Evolutionary conservation across 2,797 vertebrate genomes (phyloP), one percentile per base, ranked within the genome.

Genomic region (Tolypeutes matacus): DNA sequence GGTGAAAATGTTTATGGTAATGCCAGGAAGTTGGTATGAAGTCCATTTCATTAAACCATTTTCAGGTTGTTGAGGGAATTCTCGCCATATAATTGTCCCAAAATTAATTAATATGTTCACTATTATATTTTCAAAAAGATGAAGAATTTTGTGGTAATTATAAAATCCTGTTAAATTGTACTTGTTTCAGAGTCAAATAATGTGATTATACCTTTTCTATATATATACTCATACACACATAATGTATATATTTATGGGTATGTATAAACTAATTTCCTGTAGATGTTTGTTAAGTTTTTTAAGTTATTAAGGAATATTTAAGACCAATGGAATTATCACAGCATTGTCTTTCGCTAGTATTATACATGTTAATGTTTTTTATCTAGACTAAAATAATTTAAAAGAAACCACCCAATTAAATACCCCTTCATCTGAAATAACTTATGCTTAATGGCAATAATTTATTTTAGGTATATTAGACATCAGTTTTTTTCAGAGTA

Each of bases 1-100:
- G 9, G 39, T 46, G 31, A 83, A 86, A 87, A 87, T 87, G 29
- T 39, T 93, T 77, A 70, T 72, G 75, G 60, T 93, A 18, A 60
- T 76, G 36, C 1, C 23, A 76, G 70, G 21, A 39, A 25, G 29
- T 89, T 78, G 64, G 64, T 72, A 64, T 39, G 12, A 20, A 77
- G 20, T 65, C 2, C 14, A 14, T 62, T 20, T 15, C 80, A 56
- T 56, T 65, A 72, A 53, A 83, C 3, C 34, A 56, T 23, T 83
- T 93, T 29, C 11, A 85, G 15, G 8, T 80, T 21, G 5, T 42
- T 86, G 31, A 81, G 56, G 18, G 73, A 62, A 85, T 80, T 53
- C 13, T n/a, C 27, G 29, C n/a, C 23, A 77, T 62, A 31, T 7
- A 4, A 42, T 85, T 70, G 21, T 7, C 46, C 21, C n/a, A 64